Base-by-base conservation (phyloP, 2,888 invertebrate species). In the Mythimna lalbum region DNA sequence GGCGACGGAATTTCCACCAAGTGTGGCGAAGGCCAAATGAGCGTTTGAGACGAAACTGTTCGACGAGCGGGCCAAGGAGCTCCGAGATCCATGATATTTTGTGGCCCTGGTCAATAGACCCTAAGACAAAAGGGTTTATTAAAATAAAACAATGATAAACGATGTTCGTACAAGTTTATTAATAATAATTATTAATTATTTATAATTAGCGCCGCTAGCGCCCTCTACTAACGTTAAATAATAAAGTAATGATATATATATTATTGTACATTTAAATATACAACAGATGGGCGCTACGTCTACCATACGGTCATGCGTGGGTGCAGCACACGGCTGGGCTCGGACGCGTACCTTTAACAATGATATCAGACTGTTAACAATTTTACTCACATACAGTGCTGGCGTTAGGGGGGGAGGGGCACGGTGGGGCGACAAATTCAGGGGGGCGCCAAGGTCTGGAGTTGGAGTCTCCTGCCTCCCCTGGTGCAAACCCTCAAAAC, bases 121-220 rank as follows among this genome's bases (percentile, higher is more conserved):
- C 2, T 2, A n/a, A n/a, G 5, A 49, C 7, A 6, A 21, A 50
- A 50, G 10, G n/a, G 4, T 50, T 50, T 49, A n/a, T 21, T 23
- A 1, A 63, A 86, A 81, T 83, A 73, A 86, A 86, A 86, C 78
- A 53, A 56, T 9, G 10, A 52, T 36, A 6, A 81, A 86, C 88
- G 88, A 87, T 86, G 80, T 86, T 87, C 88, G 88, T 89, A 89
- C 89, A 88, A 89, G 84, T 89, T 89, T 89, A 86, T 85, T 87
- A 73, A 73, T 86, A 78, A 76, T 89, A 88, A 86, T 85, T 82
- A 83, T 73, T 85, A 78, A 77, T 83, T 82, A 83, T 74, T 84
- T 76, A 79, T 76, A 80, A 81, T 83, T 19, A 50, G 68, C 71
- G 69, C 71, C 59, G 61, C 31, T 12, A 63, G 68, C 73, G 63